Base-by-base conservation (phyloP, 1,140 invertebrate species). In the Drosophila insularis region DNA sequence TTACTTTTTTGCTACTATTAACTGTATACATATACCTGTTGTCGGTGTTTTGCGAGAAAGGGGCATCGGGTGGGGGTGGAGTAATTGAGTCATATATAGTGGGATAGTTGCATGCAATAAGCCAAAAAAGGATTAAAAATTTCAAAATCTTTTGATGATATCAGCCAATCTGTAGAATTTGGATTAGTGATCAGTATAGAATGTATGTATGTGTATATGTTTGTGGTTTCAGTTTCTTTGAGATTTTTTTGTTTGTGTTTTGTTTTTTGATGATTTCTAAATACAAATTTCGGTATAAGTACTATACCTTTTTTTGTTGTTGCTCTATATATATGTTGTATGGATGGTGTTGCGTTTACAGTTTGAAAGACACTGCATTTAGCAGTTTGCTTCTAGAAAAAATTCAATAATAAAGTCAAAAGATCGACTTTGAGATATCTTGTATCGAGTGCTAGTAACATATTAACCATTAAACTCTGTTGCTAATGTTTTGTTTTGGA, bases 331-430 rank as follows among this genome's bases (percentile, higher is more conserved):
- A 19, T n/a, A 46, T 46, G 43, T 50, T 50, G 17, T 50, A 61
- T 71, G 61, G 62, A 43, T 81, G 79, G 79, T 81, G 79, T 81
- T 81, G 59, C 60, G 54, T 74, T 81, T 71, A 78, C 79, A 81
- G 79, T 81, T 70, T 50, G 43, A 50, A 21, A 50, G 10, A 21
- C 43, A 50, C 17, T 50, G 43, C 17, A 19, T 50, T 21, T 21
- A 21, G 10, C 43, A 50, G 43, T 50, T 50, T 21, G 69, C 27
- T 56, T 58, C 56, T 64, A 67, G 56, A 46, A 50, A 46, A 50
- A 50, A 50, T 13, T 37, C 43, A 46, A 17, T 46, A 50, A 4
- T 11, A 19, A 19, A 50, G 43, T 50, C 43, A 17, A 21, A 11
- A 2, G 1, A 19, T 10, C 43, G 43, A 50, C 43, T 5, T 50